Conservation (phyloP, 2,113 vertebrate genomes). For the Thryonomys swinderianus region DNA sequence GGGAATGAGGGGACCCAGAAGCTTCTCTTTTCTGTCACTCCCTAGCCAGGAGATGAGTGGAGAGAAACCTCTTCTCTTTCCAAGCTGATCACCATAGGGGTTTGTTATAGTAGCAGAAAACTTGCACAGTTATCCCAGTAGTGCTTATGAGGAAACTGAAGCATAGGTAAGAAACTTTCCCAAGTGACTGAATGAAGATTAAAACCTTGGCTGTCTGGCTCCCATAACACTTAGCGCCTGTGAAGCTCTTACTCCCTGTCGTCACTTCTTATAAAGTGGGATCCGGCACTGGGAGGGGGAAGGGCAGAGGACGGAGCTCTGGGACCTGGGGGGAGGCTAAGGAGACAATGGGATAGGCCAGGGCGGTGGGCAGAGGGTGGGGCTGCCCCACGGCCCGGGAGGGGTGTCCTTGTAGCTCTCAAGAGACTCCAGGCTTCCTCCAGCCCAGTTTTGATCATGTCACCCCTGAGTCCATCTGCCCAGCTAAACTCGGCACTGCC, state of each 20-base stretch:
- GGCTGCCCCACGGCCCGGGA: neutral
- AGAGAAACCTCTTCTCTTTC: neutral
- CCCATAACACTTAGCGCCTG: neutral
- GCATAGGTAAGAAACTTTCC: neutral
- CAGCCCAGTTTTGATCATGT: neutral
- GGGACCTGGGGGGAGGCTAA: neutral
- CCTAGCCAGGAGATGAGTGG: neutral
- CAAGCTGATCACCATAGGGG: no score
- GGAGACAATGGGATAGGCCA: neutral
- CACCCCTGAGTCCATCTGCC: neutral
- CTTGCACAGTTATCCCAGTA: neutral
- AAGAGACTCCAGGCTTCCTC: neutral
- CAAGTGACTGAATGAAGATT: neutral
- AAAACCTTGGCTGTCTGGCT: neutral
- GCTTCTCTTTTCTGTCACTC: neutral
- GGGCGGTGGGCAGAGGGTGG: no score
- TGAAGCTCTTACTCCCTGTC: accelerated
- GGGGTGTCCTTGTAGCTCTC: neutral
- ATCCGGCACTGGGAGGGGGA: neutral
- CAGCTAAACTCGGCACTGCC: neutral
- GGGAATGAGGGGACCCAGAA: neutral
- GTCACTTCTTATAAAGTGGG: no score
- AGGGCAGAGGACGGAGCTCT: neutral
- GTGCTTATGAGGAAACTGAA: neutral
- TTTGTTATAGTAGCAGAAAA: neutral